These are phyloP conservation scores for Erythrocebus patas DNA, from an alignment of 2,113 vertebrate species.

Conservation along the genomic window DNA sequence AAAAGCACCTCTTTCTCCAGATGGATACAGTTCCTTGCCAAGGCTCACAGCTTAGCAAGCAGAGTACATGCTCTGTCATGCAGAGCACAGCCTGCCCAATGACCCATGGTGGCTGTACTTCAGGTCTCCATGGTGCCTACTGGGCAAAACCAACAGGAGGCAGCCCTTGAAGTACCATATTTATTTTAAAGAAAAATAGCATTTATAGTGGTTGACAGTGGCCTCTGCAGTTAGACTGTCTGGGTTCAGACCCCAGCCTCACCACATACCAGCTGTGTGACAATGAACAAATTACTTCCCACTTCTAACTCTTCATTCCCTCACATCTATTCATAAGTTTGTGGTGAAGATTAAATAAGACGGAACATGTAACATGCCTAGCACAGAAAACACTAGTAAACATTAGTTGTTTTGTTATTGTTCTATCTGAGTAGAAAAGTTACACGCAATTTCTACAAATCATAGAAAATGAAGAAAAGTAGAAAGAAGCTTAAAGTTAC, in stretches of 20 bases:
- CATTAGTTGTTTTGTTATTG: neutral
- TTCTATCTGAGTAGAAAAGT: neutral
- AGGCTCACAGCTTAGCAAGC: neutral
- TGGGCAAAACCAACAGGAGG: neutral
- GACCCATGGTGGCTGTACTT: neutral
- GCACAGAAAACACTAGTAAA: neutral
- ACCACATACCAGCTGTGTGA: neutral
- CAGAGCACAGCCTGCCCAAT: neutral
- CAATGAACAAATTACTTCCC: neutral
- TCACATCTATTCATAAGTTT: neutral
- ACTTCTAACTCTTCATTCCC: neutral
- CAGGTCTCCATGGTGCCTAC: neutral
- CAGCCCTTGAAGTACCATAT: neutral
- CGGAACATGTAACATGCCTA: neutral
- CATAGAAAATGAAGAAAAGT: neutral
- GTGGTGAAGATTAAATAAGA: neutral
- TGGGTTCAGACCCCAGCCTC: neutral
- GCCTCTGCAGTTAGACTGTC: neutral
- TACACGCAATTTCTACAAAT: neutral
- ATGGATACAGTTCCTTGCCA: neutral
- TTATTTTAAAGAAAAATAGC: neutral
- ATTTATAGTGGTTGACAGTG: neutral
- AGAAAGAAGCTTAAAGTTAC: neutral
- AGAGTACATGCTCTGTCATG: neutral
- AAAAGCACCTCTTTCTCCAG: neutral